Base-by-base conservation (phyloP, 35 echinoderm and acorn worm genomes). In the Ptychodera flava region DNA sequence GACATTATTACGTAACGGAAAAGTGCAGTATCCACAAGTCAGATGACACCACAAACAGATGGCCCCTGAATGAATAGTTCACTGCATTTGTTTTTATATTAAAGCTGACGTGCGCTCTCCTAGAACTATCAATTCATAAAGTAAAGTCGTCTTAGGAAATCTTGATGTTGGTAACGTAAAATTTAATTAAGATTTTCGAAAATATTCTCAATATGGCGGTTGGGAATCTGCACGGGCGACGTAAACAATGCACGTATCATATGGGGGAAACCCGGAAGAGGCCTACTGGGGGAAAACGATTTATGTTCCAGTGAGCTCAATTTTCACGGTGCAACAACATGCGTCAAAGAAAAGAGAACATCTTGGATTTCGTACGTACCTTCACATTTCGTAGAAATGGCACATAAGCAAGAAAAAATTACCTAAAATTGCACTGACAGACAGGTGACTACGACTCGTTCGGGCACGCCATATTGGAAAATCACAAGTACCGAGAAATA, bases 211-310 rank as follows among this genome's bases (percentile, higher is more conserved):
- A 64, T 64, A 64, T 64, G 45, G 45, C 45, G 45, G 45, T 64
- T 64, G 6, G 45, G 22, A 64, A 64, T 64, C 22, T 64, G 45
- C 45, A 64, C 6, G 45, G 45, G 22, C 45, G 45, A 64, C 45
- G 45, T 64, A 64, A 64, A 64, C 45, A 64, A 64, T 64, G 45
- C 45, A 64, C 45, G 45, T 64, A 64, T 64, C 45, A 64, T 64
- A 64, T 64, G 45, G 45, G 45, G 45, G 45, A 64, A 64, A 64
- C 45, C 45, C 45, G 45, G 45, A 64, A 64, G 45, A 64, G 45
- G 45, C 45, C 45, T 64, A 64, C 45, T 64, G 6, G 45, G 45
- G 45, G 45, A 64, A 64, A 64, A 64, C 45, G 45, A 12, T 22
- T 64, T 6, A 6, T 64, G 6, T 12, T 64, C 22, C 22, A 12